These are phyloP conservation scores for Pipra filicauda DNA, from an alignment of 2,113 vertebrate genomes.

Conservation along the genomic window DNA sequence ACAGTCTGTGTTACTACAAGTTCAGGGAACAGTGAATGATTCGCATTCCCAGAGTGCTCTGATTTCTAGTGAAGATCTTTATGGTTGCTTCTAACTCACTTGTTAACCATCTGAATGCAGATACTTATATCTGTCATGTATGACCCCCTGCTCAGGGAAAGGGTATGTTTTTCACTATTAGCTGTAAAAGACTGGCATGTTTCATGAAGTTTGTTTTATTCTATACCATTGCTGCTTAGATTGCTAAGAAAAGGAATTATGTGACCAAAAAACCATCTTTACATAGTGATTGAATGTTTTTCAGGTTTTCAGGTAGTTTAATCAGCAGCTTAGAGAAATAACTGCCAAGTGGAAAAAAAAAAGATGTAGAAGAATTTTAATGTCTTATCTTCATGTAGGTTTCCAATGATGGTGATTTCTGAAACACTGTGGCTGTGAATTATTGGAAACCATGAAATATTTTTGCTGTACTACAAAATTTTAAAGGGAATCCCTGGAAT, in stretches of 20 bases:
- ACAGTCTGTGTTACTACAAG: background rate
- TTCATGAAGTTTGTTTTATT: background rate
- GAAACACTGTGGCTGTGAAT: background rate
- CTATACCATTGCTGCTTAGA: background rate
- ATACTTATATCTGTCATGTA: background rate
- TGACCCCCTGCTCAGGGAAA: background rate
- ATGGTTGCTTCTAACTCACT: background rate
- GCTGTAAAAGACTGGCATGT: background rate
- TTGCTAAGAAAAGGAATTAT: background rate
- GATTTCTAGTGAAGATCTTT: background rate
- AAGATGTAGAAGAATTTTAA: background rate
- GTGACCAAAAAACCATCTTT: background rate
- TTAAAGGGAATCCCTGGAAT: background rate
- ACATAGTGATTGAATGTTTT: background rate
- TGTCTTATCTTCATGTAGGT: background rate
- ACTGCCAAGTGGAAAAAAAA: background rate
- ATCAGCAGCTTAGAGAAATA: background rate
- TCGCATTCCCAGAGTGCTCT: background rate
- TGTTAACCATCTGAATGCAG: conserved; percentile 2
- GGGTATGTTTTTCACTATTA: background rate
- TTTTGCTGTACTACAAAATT: background rate
- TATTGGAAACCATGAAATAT: background rate
- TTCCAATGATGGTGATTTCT: background rate
- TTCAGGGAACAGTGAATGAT: background rate
- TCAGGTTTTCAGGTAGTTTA: background rate